Evolutionary conservation across 2,113 vertebrate species (phyloP).

Genomic region (Rhabdornis inornatus): DNA sequence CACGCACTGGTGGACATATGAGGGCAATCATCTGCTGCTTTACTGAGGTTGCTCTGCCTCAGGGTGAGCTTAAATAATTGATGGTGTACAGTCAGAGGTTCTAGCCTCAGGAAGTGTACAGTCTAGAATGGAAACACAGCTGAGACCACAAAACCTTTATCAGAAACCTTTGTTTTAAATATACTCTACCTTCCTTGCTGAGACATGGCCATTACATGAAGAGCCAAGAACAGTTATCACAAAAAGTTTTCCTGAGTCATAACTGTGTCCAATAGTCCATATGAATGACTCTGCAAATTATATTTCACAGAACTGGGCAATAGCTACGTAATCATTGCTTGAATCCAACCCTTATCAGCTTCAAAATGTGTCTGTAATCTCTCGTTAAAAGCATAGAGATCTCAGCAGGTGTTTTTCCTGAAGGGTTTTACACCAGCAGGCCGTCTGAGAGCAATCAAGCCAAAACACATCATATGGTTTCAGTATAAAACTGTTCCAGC

Average conservation of each 20-base stretch:
- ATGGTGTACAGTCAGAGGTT: background rate
- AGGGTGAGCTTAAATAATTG: background rate
- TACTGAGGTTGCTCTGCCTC: background rate
- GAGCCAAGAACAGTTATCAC: background rate
- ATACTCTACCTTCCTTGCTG: background rate
- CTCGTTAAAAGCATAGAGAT: background rate
- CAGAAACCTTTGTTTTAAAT: background rate
- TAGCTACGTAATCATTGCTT: background rate
- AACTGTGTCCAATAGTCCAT: background rate
- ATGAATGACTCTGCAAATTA: background rate
- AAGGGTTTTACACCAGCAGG: background rate
- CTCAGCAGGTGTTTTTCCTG: constrained; percentile 12
- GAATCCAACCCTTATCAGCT: background rate
- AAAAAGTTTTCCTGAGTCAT: background rate
- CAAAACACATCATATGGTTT: background rate
- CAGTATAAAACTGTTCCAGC: background rate
- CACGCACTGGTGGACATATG: accelerated
- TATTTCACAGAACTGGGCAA: background rate
- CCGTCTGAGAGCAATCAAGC: background rate
- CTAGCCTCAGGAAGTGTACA: background rate
- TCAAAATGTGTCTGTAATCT: background rate
- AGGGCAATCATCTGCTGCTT: background rate
- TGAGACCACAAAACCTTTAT: background rate
- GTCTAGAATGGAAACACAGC: background rate
- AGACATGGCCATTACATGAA: background rate